A percentile compares a stretch with the other conserved stretches of the same genome.
These are phyloP conservation scores for Cossypha polioptera DNA, from an alignment of 2,797 vertebrate genomes.

Conservation along the genomic window DNA sequence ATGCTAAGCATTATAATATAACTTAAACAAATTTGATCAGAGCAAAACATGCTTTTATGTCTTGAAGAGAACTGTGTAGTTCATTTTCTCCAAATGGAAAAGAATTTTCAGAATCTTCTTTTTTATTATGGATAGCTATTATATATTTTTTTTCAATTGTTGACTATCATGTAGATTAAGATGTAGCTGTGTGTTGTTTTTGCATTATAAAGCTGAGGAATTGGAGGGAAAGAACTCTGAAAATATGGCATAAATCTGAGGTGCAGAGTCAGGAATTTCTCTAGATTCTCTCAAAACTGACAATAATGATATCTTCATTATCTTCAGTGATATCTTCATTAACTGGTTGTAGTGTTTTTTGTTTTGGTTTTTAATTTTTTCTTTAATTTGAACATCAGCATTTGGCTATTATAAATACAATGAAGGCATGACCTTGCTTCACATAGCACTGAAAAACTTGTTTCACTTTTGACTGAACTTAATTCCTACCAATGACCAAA, in stretches of 20 bases:
- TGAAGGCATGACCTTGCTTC: not conserved
- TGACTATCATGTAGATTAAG: not conserved
- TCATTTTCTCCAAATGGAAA: not conserved
- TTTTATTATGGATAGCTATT: too few species aligned
- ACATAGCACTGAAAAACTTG: not conserved
- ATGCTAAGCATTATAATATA: not conserved
- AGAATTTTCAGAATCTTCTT: not conserved
- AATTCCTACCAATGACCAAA: not conserved
- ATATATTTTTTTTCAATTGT: not conserved
- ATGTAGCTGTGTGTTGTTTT: not conserved
- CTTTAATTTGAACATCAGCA: not conserved
- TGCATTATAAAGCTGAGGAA: not conserved
- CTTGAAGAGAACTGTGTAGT: not conserved
- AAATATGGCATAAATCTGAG: not conserved
- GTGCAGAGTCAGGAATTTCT: not conserved
- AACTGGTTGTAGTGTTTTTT: accelerated
- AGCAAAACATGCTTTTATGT: not conserved
- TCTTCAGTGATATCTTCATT: not conserved
- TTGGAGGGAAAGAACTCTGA: not conserved
- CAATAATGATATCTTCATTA: accelerated
- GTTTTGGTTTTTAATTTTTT: not conserved
- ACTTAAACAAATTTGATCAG: not conserved
- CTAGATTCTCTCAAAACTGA: not conserved
- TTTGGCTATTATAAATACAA: not conserved
- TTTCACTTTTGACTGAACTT: not conserved